phyloP scores from a whole-genome alignment of 2,888 invertebrate species.

The Diogma glabrata region DNA sequence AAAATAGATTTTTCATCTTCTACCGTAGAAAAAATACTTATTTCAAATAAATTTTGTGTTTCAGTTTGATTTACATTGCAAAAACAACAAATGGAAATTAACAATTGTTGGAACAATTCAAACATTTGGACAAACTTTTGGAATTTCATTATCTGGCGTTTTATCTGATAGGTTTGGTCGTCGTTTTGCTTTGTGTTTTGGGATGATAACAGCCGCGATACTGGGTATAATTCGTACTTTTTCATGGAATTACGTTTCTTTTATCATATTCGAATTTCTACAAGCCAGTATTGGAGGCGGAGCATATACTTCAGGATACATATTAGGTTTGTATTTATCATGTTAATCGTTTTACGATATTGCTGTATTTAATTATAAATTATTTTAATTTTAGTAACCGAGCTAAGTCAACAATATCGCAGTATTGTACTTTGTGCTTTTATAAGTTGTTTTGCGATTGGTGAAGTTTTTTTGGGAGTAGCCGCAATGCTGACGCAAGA shows the following conservation, averaged over 20 bases:
- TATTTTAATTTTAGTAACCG: not conserved
- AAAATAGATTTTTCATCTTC: no score
- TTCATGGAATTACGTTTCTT: not conserved
- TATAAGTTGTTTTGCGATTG: not conserved
- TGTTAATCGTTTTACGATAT: not conserved
- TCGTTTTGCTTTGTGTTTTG: not conserved
- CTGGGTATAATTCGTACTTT: not conserved
- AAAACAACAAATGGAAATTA: not conserved
- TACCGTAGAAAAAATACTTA: no score
- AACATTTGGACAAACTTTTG: not conserved
- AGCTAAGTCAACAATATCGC: not conserved
- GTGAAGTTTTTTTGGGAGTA: not conserved
- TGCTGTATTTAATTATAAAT: no score
- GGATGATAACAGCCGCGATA: not conserved
- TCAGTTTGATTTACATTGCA: not conserved
- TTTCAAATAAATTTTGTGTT: no score
- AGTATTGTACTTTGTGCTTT: not conserved
- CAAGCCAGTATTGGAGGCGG: not conserved
- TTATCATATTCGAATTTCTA: not conserved
- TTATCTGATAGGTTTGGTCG: not conserved
- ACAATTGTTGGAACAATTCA: not conserved
- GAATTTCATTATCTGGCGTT: no score
- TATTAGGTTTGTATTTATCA: conserved; percentile 1
- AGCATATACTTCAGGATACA: not conserved
- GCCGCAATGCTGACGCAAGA: not conserved